phyloP scores from a whole-genome alignment of 2,113 vertebrate genomes.

The Passer domesticus region DNA sequence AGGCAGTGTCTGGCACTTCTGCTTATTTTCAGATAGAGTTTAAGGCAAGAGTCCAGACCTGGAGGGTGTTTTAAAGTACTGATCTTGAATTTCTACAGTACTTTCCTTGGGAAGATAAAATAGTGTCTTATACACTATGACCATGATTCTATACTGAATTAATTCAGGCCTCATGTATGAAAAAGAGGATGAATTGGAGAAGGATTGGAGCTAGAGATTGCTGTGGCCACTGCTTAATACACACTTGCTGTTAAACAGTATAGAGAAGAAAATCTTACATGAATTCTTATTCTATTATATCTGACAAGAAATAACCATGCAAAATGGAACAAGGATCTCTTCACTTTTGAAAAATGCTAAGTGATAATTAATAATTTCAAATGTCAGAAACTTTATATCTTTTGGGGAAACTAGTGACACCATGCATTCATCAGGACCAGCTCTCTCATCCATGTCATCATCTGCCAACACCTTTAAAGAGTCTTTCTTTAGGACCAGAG shows the following conservation, averaged over 20 bases:
- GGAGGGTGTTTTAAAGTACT: constrained; percentile 3
- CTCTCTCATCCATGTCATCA: not conserved
- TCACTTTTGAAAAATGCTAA: not conserved
- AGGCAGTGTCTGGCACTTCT: constrained; percentile 43
- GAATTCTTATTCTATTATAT: not conserved
- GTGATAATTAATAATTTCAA: constrained; percentile 15
- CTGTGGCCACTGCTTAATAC: not conserved
- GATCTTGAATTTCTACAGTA: constrained; percentile 18
- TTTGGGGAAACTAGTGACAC: not conserved
- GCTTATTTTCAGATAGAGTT: constrained; percentile 51
- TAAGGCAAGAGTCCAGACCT: constrained; percentile 29
- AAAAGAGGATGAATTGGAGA: not conserved
- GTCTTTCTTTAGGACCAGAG: not conserved
- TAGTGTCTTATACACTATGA: not conserved
- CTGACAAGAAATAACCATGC: not conserved
- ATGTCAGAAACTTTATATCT: not conserved
- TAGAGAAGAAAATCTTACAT: not conserved
- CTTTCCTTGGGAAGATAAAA: not conserved
- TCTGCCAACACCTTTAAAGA: not conserved
- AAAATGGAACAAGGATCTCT: not conserved
- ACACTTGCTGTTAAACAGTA: not conserved
- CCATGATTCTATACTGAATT: not conserved
- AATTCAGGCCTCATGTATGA: not conserved
- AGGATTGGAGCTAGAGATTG: not conserved
- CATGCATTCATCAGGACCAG: not conserved